Evolutionary conservation across 2,888 invertebrate genomes (phyloP), one percentile per base, ranked within the genome.

Genomic region (Anorthoa munda): DNA sequence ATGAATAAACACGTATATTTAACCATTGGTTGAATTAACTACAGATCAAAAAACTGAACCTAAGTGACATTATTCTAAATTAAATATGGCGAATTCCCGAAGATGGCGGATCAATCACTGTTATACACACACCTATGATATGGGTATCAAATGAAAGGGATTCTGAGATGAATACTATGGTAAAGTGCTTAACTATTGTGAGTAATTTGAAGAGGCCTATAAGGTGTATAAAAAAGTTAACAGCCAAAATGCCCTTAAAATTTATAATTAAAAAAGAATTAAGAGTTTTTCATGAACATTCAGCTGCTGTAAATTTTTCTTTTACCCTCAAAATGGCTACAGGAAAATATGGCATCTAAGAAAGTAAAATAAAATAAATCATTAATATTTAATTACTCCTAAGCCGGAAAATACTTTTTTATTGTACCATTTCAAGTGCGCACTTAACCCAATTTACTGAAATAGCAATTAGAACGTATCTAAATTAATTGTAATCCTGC

Each of bases 341-440:
- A 21, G 59, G n/a, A 81, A 78, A 76, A 67, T 63, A 39, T 50
- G n/a, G 15, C 21, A 55, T 17, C 17, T 13, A 17, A n/a, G 31
- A 18, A 53, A 82, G 56, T 5, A 48, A 65, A 82, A 66, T 82
- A 61, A 79, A 82, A 70, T 66, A 63, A 61, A 53, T 82, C 15
- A 65, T 77, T 61, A 39, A 45, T 60, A 65, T 65, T 75, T 61
- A 60, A 78, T 82, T 64, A 63, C 59, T 66, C 18, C 18, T n/a
- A 67, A 64, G 15, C 56, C 23, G 18, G 31, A 59, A 67, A 59
- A 50, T 45, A 64, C 23, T 60, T 81, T 48, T 53, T 48, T 48
- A 53, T 13, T 2, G 39, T 45, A 59, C 63, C 45, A 64, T 26
- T 66, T 58, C 48, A 61, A 59, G 13, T 63, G 39, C 21, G 39